Evolutionary conservation across 2,888 invertebrate genomes (phyloP).

Genomic region (Oscheius myriophilus): DNA sequence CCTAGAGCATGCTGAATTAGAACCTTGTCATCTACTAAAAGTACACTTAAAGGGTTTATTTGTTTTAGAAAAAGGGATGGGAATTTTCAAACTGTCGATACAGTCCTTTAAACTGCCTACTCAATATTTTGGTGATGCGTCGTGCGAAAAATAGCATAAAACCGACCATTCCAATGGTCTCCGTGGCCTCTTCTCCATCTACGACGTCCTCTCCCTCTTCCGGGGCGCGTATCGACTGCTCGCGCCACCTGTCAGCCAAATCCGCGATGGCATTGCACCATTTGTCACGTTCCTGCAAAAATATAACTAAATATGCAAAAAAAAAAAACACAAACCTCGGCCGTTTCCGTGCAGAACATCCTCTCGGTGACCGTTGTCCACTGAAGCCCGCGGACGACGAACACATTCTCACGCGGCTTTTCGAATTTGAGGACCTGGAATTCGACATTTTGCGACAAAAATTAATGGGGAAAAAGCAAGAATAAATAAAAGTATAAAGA

Average conservation of each 20-base stretch:
- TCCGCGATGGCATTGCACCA: slow-evolving; percentile 65
- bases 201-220: background rate
- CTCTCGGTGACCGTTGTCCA: slow-evolving; percentile 98
- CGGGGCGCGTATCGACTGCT: background rate
- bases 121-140: background rate
- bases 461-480: slow-evolving; percentile 4
- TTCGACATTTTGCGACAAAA: too few species aligned
- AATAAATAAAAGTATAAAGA: background rate
- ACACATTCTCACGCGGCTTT: slow-evolving; percentile 92
- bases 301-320: background rate
- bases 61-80: too few species aligned
- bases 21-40: too few species aligned
- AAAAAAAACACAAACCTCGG: slow-evolving; percentile 70
- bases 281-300: slow-evolving; percentile 43
- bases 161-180: slow-evolving; percentile 25
- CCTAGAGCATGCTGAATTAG: too few species aligned
- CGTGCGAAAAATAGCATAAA: background rate
- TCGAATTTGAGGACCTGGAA: slow-evolving; percentile 75
- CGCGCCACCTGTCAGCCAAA: slow-evolving; percentile 38
- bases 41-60: too few species aligned
- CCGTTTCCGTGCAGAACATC: slow-evolving; percentile 92
- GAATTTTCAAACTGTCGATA: too few species aligned
- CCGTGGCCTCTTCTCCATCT: slow-evolving; percentile 24
- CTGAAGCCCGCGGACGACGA: slow-evolving; percentile 94
- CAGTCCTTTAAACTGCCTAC: too few species aligned